Evolutionary conservation across 2,888 invertebrate genomes (phyloP).

Genomic region (Platypus cylindrus): DNA sequence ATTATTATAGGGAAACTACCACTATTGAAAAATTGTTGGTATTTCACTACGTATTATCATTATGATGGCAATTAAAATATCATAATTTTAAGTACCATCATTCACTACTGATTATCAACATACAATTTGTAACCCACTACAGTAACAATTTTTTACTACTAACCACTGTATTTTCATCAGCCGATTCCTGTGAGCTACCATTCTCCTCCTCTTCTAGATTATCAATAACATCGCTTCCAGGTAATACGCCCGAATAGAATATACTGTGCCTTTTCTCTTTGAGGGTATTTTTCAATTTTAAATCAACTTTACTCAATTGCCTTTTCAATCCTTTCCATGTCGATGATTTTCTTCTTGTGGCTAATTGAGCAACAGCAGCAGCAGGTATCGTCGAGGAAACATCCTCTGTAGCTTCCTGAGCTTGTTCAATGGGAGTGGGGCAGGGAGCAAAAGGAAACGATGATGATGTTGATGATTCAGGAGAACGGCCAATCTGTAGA

Average conservation of each 20-base stretch:
- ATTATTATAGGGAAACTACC: too few relatives aligned
- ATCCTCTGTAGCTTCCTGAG: conserved; percentile 36
- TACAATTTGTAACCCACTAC: conserved; percentile 5
- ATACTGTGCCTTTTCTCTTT: conserved; percentile 35
- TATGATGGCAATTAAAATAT: too few relatives aligned
- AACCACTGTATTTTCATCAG: conserved; percentile 29
- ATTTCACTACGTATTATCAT: too few relatives aligned
- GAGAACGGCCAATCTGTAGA: conserved; percentile 32
- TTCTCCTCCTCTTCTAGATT: conserved; percentile 27
- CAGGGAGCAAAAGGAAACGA: conserved; percentile 25
- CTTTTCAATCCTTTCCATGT: conserved; percentile 67
- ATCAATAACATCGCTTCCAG: conserved; percentile 22
- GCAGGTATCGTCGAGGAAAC: conserved; percentile 26
- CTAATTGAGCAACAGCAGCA: conserved; percentile 31
- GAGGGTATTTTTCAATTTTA: conserved; percentile 48
- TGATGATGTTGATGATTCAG: conserved; percentile 32
- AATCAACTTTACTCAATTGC: conserved; percentile 67
- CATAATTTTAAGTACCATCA: not conserved
- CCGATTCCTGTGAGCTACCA: conserved; percentile 29
- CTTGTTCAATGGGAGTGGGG: conserved; percentile 39
- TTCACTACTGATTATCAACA: not conserved
- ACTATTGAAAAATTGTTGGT: too few relatives aligned
- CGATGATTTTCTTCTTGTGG: conserved; percentile 40
- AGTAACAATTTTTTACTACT: too few relatives aligned
- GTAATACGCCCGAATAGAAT: conserved; percentile 30